Conservation (phyloP, 2,113 vertebrate genomes). For the Bubo bubo region DNA sequence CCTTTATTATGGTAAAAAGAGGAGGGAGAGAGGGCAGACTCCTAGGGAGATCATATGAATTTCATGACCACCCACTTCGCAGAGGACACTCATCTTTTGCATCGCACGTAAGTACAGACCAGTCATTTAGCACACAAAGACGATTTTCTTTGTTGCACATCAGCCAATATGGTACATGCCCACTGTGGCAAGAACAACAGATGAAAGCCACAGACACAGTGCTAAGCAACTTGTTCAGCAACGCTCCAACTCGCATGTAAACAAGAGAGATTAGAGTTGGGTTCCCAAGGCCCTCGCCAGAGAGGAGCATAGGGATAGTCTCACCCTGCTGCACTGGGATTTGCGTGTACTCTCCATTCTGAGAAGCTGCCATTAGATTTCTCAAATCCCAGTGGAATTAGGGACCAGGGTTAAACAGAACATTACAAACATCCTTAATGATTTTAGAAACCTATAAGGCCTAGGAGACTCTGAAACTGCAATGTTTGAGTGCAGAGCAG, state of each 20-base stretch:
- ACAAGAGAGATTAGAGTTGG: not conserved
- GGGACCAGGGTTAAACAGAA: not conserved
- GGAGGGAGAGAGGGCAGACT: not conserved
- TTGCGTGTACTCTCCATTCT: not conserved
- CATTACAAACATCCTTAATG: not conserved
- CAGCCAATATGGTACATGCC: slow-evolving; percentile 13
- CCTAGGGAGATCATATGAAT: not conserved
- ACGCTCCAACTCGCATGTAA: not conserved
- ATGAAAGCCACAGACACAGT: slow-evolving; percentile 48
- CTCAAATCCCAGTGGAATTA: not conserved
- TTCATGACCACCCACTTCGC: not conserved
- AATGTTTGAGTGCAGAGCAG: not conserved
- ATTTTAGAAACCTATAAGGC: not conserved
- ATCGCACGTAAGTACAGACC: not conserved
- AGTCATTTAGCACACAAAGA: not conserved
- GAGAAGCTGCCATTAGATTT: not conserved
- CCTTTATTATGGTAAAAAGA: slow-evolving; percentile 41
- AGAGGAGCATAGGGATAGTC: not conserved
- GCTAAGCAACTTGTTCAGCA: slow-evolving; percentile 50
- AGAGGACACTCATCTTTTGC: not conserved
- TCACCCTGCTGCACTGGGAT: not conserved
- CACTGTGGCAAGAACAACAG: slow-evolving; percentile 23
- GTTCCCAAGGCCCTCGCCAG: not conserved
- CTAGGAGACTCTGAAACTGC: not conserved
- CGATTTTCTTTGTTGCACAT: slow-evolving; percentile 5